Evolutionary conservation across 1,140 invertebrate genomes (phyloP).

Genomic region (Papilio helenus): DNA sequence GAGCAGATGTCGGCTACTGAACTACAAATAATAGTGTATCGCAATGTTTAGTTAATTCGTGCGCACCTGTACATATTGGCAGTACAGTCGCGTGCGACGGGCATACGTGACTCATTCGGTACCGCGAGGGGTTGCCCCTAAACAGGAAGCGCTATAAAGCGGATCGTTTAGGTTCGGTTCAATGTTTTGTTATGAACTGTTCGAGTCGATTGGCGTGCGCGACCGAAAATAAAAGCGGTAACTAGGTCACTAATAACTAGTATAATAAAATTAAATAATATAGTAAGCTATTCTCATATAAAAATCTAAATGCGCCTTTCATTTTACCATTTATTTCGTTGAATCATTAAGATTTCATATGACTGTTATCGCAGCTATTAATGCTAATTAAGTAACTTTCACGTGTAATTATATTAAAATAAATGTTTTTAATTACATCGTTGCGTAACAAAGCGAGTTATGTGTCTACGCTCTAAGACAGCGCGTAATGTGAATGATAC

Average conservation of each 20-base stretch:
- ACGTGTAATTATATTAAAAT: slow-evolving; percentile 22
- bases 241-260: background rate
- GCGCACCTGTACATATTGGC: slow-evolving; percentile 51
- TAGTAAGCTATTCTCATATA: background rate
- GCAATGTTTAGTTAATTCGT: slow-evolving; percentile 20
- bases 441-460: slow-evolving; percentile 25
- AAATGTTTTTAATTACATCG: slow-evolving; percentile 35
- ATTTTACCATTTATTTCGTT: background rate
- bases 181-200: slow-evolving; percentile 19
- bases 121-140: slow-evolving; percentile 58
- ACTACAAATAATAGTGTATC: slow-evolving; percentile 1
- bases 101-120: slow-evolving; percentile 64
- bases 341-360: slow-evolving; percentile 1
- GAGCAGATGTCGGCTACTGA: background rate
- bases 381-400: slow-evolving; percentile 34
- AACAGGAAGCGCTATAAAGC: slow-evolving; percentile 32
- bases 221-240: background rate
- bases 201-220: slow-evolving; percentile 1
- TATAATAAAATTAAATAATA: background rate
- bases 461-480: slow-evolving; percentile 29
- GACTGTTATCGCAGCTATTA: slow-evolving; percentile 26
- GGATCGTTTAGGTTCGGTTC: slow-evolving; percentile 16
- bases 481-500: slow-evolving; percentile 34
- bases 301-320: background rate
- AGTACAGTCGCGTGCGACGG: slow-evolving; percentile 62